Conservation (phyloP, 35 echinoderm and acorn worm species). For the Strongylocentrotus purpuratus region DNA sequence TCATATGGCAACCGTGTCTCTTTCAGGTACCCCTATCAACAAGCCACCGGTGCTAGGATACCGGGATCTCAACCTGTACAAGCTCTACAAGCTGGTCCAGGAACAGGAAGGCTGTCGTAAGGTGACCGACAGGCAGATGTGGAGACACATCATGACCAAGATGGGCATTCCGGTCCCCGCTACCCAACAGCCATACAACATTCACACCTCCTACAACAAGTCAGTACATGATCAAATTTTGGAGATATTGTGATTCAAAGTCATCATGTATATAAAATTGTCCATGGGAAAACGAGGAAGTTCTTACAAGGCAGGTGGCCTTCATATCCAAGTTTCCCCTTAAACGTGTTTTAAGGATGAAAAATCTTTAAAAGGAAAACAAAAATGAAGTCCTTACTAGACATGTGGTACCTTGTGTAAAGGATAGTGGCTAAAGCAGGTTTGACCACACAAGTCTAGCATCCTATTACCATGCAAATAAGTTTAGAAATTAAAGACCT, state of each 20-base stretch:
- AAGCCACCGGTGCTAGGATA: slow-evolving; percentile 96
- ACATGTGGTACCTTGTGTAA: too few relatives aligned
- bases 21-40: slow-evolving; percentile 89
- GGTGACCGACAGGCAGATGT: slow-evolving; percentile 95
- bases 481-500: too few relatives aligned
- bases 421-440: too few relatives aligned
- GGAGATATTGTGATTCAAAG: background rate
- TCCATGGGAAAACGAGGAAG: background rate
- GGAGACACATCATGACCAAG: slow-evolving; percentile 86
- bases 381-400: too few relatives aligned
- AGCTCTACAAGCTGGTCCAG: slow-evolving; percentile 95
- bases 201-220: slow-evolving; percentile 97
- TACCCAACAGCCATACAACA: slow-evolving; percentile 87
- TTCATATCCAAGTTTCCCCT: too few relatives aligned
- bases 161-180: slow-evolving; percentile 93
- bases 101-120: slow-evolving; percentile 89
- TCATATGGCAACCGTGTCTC: background rate
- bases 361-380: too few relatives aligned
- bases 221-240: slow-evolving; percentile 48
- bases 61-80: slow-evolving; percentile 95
- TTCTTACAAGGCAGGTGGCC: too few relatives aligned
- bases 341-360: too few relatives aligned
- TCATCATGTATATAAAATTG: too few relatives aligned
- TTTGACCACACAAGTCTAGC: too few relatives aligned
- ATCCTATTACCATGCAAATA: too few relatives aligned